phyloP scores from a whole-genome alignment of 2,113 vertebrate genomes.

The Pseudorectes ferrugineus region DNA sequence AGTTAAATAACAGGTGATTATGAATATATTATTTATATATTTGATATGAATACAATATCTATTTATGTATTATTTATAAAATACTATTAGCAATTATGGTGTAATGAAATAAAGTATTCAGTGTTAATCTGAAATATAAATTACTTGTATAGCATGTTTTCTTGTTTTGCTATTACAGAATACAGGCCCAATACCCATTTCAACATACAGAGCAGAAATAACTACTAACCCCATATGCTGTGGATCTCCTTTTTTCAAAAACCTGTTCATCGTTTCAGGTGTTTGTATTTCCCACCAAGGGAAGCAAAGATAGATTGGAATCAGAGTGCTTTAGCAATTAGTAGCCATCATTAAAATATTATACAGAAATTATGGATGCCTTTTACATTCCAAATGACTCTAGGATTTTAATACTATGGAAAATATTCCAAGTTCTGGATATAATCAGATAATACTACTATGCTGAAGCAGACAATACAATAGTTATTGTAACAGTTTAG shows the following conservation, averaged over 20 bases:
- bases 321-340: background rate
- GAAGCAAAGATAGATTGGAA: background rate
- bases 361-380: background rate
- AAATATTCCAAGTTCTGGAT: background rate
- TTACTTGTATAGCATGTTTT: background rate
- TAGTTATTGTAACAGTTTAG: background rate
- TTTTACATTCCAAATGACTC: background rate
- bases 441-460: background rate
- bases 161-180: background rate
- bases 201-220: background rate
- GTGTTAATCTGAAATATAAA: background rate
- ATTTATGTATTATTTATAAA: background rate
- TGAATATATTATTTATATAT: background rate
- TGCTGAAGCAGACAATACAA: background rate
- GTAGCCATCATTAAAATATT: background rate
- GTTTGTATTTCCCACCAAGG: background rate
- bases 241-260: background rate
- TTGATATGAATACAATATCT: background rate
- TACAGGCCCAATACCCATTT: rapidly evolving
- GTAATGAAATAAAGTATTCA: background rate
- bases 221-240: background rate
- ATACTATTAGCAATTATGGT: background rate
- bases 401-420: background rate
- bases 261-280: background rate
- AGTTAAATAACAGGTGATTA: background rate